Evolutionary conservation across 2,888 invertebrate species (phyloP).

Genomic region (Eupeodes luniger): DNA sequence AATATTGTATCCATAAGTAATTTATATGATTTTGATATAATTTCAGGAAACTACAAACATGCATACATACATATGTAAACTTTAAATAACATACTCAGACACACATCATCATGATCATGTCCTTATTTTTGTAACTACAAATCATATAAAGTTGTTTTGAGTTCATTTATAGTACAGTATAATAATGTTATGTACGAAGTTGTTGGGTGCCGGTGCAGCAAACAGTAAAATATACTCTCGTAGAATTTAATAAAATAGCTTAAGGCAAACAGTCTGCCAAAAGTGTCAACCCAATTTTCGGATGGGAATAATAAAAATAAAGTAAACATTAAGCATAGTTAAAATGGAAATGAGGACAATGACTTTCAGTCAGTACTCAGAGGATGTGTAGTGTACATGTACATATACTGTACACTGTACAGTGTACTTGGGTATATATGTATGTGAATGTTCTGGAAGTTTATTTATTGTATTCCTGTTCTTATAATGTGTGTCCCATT

Average conservation of each 20-base stretch:
- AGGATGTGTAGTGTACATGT: not conserved
- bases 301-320: constrained; percentile 44
- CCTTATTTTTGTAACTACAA: constrained; percentile 40
- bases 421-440: not conserved
- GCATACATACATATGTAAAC: constrained; percentile 9
- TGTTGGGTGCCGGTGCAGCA: not conserved
- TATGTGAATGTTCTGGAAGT: too few relatives aligned
- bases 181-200: not conserved
- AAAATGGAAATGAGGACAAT: constrained; percentile 51
- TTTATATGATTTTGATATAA: constrained; percentile 68
- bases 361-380: constrained; percentile 32
- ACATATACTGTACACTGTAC: not conserved
- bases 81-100: not conserved
- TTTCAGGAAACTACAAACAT: constrained; percentile 47
- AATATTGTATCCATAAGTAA: constrained; percentile 37
- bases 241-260: constrained; percentile 52
- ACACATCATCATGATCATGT: constrained; percentile 28
- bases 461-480: too few relatives aligned
- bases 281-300: constrained; percentile 72
- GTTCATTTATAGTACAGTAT: too few relatives aligned
- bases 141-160: not conserved
- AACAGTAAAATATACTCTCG: not conserved
- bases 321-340: constrained; percentile 38
- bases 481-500: too few relatives aligned
- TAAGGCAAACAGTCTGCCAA: constrained; percentile 67